Percentiles rank a stretch among this genome's conserved stretches.
These are phyloP conservation scores for Mythimna lalbum DNA, from an alignment of 2,888 invertebrate species.

Conservation along the genomic window DNA sequence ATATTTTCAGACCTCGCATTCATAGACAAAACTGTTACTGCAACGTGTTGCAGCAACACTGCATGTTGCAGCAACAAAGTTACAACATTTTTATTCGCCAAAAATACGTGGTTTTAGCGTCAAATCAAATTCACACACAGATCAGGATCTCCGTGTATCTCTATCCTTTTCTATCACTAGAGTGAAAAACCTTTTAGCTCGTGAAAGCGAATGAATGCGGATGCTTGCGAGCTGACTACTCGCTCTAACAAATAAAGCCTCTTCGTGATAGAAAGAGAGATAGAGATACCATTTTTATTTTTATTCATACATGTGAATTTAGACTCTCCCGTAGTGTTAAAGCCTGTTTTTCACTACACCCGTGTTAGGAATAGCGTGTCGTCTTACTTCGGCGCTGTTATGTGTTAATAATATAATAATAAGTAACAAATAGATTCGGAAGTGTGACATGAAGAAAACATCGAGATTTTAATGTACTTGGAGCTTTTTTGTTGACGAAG, in stretches of 20 bases:
- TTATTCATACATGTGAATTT: slow-evolving; percentile 17
- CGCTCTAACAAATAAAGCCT: neutral
- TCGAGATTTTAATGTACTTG: slow-evolving; percentile 76
- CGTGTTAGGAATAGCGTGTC: slow-evolving; percentile 44
- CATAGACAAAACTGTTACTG: neutral
- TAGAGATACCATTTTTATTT: neutral
- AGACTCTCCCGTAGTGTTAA: slow-evolving; percentile 19
- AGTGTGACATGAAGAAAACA: slow-evolving; percentile 80
- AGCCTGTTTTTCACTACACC: slow-evolving; percentile 54
- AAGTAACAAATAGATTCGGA: slow-evolving; percentile 68
- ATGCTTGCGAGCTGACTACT: slow-evolving; percentile 9
- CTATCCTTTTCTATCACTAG: slow-evolving; percentile 3
- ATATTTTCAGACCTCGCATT: slow-evolving; percentile 4
- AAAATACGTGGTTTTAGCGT: slow-evolving; percentile 1
- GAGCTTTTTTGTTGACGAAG: slow-evolving; percentile 28
- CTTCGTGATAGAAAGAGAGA: neutral
- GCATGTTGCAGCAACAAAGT: slow-evolving; percentile 19
- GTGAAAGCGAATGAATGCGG: slow-evolving; percentile 25
- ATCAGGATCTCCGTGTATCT: neutral
- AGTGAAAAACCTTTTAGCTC: slow-evolving; percentile 7
- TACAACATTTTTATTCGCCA: neutral
- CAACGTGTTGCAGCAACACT: neutral
- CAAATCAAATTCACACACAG: slow-evolving; percentile 6
- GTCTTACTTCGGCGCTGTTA: slow-evolving; percentile 60
- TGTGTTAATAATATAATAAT: slow-evolving; percentile 64